A percentile compares a stretch with the other conserved stretches of the same genome.
These are phyloP conservation scores for Ciconia maguari DNA, from an alignment of 2,113 vertebrate genomes.

Conservation along the genomic window DNA sequence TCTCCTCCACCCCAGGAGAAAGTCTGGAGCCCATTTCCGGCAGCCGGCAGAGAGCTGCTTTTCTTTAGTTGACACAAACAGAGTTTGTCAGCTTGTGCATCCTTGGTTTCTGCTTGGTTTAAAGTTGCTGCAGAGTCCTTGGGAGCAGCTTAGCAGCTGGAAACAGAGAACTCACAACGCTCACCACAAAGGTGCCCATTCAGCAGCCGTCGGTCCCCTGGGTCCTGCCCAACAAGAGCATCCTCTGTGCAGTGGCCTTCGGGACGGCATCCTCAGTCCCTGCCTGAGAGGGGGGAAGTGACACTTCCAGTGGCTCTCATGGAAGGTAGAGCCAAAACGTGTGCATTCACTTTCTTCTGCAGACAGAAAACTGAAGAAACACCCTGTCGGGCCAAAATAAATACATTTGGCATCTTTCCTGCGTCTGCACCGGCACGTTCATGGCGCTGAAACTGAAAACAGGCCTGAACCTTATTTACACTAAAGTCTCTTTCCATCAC, in stretches of 20 bases:
- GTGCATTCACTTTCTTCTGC: background rate
- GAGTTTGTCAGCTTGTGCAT: conserved; percentile 71
- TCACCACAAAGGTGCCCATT: background rate
- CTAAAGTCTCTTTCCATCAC: conserved; percentile 41
- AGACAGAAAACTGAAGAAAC: conserved; percentile 29
- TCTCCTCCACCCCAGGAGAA: conserved; percentile 58
- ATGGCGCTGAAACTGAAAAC: background rate
- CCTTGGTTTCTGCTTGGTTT: conserved; percentile 42
- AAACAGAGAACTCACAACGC: background rate
- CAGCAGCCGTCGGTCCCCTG: background rate
- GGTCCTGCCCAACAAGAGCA: conserved; percentile 28
- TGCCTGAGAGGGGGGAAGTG: background rate
- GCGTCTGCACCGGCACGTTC: background rate
- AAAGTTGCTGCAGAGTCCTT: background rate
- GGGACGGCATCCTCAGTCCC: background rate
- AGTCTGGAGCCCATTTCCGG: conserved; percentile 72
- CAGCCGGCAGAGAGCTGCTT: conserved; percentile 51
- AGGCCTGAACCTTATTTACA: conserved; percentile 40
- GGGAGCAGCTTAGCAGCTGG: conserved; percentile 21
- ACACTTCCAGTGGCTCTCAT: background rate
- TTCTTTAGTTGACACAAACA: conserved; percentile 62
- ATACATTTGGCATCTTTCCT: conserved; percentile 36
- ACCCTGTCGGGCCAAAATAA: conserved; percentile 19
- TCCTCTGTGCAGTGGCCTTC: background rate
- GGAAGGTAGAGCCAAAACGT: background rate